phyloP scores from a whole-genome alignment of 1,140 invertebrate species.

The Globodera ellingtonae region DNA sequence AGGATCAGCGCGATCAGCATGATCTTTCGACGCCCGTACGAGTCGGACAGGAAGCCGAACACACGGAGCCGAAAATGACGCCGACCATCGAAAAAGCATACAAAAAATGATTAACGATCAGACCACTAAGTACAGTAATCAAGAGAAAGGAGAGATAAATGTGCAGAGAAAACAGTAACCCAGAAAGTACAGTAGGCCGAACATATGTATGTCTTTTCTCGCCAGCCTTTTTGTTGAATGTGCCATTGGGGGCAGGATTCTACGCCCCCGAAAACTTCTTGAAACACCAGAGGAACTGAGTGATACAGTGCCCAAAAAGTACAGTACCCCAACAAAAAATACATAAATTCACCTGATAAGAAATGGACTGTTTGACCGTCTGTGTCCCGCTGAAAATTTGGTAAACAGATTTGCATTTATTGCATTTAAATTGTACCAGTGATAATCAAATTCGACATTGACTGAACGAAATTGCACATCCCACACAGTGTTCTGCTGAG shows the following conservation, averaged over 20 bases:
- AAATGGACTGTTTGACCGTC: too few relatives aligned
- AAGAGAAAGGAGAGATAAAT: neutral
- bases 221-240: too few relatives aligned
- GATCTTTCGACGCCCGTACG: constrained; percentile 32
- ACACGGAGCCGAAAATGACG: constrained; percentile 35
- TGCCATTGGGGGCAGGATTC: too few relatives aligned
- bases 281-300: too few relatives aligned
- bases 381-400: too few relatives aligned
- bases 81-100: constrained; percentile 22
- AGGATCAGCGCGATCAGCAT: constrained; percentile 45
- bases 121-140: neutral
- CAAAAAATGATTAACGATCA: neutral
- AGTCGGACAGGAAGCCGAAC: constrained; percentile 27
- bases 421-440: neutral
- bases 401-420: neutral
- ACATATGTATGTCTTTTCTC: too few relatives aligned
- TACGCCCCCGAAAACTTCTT: too few relatives aligned
- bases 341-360: too few relatives aligned
- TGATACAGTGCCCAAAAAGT: too few relatives aligned
- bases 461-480: constrained; percentile 12
- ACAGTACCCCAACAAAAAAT: too few relatives aligned
- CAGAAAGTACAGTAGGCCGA: too few relatives aligned
- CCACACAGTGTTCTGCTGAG: constrained; percentile 19
- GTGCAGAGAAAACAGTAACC: neutral
- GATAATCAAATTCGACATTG: constrained; percentile 5